Conservation (phyloP, 2,888 invertebrate species). For the Dasysyrphus albostriatus region DNA sequence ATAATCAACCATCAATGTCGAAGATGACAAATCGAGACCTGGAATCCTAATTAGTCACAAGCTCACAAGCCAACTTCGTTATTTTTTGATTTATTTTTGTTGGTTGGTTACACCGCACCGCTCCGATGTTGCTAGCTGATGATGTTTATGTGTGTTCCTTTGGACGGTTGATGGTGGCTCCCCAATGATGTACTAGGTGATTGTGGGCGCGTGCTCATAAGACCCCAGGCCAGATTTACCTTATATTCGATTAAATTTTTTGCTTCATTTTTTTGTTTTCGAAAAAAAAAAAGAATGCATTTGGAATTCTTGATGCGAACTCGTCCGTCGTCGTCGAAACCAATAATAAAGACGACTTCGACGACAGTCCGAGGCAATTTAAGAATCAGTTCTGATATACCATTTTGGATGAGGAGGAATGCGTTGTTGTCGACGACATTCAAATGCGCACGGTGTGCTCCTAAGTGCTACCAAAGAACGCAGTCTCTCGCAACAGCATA, state of each 20-base stretch:
- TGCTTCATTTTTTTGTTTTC: background rate
- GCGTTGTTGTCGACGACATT: conserved; percentile 65
- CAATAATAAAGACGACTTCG: conserved; percentile 32
- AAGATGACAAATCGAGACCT: conserved; percentile 76
- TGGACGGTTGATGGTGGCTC: conserved; percentile 30
- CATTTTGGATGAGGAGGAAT: conserved; percentile 75
- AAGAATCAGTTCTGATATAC: conserved; percentile 73
- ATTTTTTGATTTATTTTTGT: conserved; percentile 23
- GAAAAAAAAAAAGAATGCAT: conserved; percentile 62
- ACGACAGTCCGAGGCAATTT: conserved; percentile 56
- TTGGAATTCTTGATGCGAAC: conserved; percentile 73
- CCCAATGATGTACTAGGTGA: conserved; percentile 73
- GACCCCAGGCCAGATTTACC: conserved; percentile 49
- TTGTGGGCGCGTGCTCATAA: conserved; percentile 75
- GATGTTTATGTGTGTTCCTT: conserved; percentile 51
- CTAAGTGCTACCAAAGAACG: conserved; percentile 61
- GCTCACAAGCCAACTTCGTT: conserved; percentile 27
- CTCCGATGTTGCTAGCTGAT: background rate
- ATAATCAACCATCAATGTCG: conserved; percentile 76
- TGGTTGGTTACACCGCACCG: background rate
- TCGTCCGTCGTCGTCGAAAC: conserved; percentile 15
- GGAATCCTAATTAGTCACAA: conserved; percentile 73
- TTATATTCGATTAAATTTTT: conserved; percentile 14
- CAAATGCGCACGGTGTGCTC: conserved; percentile 64
- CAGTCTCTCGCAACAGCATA: conserved; percentile 16